Evolutionary conservation across 2,888 invertebrate species (phyloP).

Genomic region (Cheilosia impressa): DNA sequence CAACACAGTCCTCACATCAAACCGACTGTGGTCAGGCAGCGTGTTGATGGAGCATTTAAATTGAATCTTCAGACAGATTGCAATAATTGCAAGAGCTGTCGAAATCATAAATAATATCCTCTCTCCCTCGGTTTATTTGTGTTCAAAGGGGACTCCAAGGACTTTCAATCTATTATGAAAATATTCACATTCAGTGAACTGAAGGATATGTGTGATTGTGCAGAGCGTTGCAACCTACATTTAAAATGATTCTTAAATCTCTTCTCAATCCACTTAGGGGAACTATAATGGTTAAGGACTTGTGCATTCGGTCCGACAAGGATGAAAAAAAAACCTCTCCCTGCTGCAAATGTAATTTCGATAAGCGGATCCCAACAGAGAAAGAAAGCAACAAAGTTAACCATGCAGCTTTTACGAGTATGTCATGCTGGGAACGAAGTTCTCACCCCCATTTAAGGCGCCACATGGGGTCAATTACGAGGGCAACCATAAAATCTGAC

Average conservation of each 20-base stretch:
- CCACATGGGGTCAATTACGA: conserved; percentile 63
- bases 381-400: conserved; percentile 23
- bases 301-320: conserved; percentile 38
- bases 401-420: conserved; percentile 4
- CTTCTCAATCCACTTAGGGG: conserved; percentile 39
- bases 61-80: conserved; percentile 69
- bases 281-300: conserved; percentile 36
- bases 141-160: conserved; percentile 22
- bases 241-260: conserved; percentile 48
- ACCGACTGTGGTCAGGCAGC: conserved; percentile 31
- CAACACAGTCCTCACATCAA: conserved; percentile 16
- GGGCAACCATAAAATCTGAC: conserved; percentile 65
- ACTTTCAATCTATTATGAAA: conserved; percentile 10
- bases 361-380: conserved; percentile 63
- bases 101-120: conserved; percentile 49
- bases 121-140: background rate
- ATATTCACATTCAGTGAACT: conserved; percentile 6
- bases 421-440: conserved; percentile 49
- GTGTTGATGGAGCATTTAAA: conserved; percentile 61
- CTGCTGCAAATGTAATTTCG: conserved; percentile 67
- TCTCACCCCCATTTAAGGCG: conserved; percentile 11
- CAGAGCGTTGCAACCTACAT: conserved; percentile 20
- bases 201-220: conserved; percentile 24
- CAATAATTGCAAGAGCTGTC: conserved; percentile 58
- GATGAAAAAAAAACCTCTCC: conserved; percentile 46